These are phyloP conservation scores for Delichon dasypus DNA, from an alignment of 2,797 vertebrate genomes.

Conservation along the genomic window DNA sequence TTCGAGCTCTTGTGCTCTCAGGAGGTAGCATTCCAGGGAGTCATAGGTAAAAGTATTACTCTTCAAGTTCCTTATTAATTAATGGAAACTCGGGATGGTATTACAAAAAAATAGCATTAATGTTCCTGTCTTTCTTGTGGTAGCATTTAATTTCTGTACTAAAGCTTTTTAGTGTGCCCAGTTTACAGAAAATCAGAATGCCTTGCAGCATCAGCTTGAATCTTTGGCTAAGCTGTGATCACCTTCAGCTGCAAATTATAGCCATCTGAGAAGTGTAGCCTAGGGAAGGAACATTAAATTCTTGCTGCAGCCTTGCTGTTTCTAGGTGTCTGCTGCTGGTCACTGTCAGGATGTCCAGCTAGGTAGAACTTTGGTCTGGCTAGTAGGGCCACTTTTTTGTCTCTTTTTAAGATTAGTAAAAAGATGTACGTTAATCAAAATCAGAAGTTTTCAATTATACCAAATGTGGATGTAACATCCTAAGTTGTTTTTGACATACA, in stretches of 20 bases:
- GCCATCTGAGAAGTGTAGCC: background rate
- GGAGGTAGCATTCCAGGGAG: background rate
- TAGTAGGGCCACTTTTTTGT: background rate
- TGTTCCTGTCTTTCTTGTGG: background rate
- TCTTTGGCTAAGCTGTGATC: background rate
- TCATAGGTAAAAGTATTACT: background rate
- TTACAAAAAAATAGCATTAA: background rate
- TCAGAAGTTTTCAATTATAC: background rate
- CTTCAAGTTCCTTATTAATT: background rate
- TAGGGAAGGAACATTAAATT: background rate
- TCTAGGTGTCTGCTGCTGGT: background rate
- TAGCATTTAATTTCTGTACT: background rate
- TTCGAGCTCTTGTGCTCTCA: background rate
- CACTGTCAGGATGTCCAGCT: background rate
- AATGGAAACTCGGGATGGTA: background rate
- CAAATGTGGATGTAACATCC: fast-evolving
- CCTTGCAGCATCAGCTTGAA: background rate
- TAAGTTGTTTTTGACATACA: fast-evolving
- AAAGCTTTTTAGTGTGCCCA: background rate
- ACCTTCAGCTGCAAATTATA: background rate
- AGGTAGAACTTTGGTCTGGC: background rate
- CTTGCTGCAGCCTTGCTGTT: background rate
- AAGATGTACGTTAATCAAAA: background rate
- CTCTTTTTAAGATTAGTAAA: background rate
- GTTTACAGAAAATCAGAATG: background rate